Evolutionary conservation across 2,113 vertebrate genomes (phyloP).

Genomic region (Corythoichthys intestinalis): DNA sequence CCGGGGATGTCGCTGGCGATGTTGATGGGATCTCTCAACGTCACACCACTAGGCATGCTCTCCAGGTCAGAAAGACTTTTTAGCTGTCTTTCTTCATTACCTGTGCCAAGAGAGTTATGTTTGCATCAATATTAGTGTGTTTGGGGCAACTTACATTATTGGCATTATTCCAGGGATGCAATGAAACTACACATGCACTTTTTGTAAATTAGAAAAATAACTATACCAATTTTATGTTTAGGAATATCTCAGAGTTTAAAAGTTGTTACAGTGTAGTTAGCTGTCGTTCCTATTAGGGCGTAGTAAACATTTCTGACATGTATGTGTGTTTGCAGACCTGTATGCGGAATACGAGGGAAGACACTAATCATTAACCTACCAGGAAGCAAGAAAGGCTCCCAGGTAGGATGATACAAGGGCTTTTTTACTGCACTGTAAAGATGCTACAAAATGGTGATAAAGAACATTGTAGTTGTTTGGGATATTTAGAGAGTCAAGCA

Average conservation of each 20-base stretch:
- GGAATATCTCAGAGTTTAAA: no score
- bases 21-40: constrained; percentile 99
- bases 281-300: background rate
- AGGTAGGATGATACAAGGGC: constrained; percentile 76
- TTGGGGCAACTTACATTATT: background rate
- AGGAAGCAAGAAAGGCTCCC: constrained; percentile 99
- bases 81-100: background rate
- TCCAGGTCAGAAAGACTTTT: constrained; percentile 81
- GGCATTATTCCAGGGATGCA: background rate
- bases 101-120: background rate
- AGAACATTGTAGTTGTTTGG: background rate
- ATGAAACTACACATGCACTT: no score
- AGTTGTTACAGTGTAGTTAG: background rate
- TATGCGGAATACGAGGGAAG: constrained; percentile 98
- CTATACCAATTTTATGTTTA: no score
- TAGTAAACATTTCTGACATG: background rate
- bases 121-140: background rate
- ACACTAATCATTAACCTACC: constrained; percentile 99
- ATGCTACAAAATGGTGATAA: background rate
- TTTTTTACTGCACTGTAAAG: background rate
- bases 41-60: constrained; percentile 98
- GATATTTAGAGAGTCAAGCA: background rate
- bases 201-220: no score
- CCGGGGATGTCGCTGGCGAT: constrained; percentile 98
- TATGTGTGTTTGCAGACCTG: constrained; percentile 76